These are phyloP conservation scores for Myiozetetes cayanensis DNA, from an alignment of 2,113 vertebrate genomes.

Conservation along the genomic window DNA sequence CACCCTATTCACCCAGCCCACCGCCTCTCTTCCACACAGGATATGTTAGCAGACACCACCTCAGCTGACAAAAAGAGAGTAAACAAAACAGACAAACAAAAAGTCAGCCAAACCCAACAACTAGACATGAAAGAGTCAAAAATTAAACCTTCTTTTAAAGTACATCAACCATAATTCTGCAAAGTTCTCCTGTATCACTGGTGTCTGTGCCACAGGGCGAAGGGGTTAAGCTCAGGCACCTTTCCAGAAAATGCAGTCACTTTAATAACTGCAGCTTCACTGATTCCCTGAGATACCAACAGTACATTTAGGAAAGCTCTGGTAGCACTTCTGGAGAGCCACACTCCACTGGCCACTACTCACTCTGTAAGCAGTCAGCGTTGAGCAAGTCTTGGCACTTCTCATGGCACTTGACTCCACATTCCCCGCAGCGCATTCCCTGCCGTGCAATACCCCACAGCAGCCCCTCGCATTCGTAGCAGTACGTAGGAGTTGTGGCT, in stretches of 20 bases:
- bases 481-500: slow-evolving; percentile 96
- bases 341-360: slow-evolving; percentile 58
- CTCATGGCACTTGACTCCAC: slow-evolving; percentile 97
- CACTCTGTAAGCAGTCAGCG: slow-evolving; percentile 95
- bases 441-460: slow-evolving; percentile 97
- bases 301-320: neutral
- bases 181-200: neutral
- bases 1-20: neutral
- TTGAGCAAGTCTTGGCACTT: slow-evolving; percentile 98
- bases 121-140: neutral
- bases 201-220: fast-evolving
- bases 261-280: neutral
- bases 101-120: neutral
- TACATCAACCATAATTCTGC: neutral
- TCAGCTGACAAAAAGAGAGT: neutral
- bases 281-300: neutral
- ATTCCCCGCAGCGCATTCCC: slow-evolving; percentile 95
- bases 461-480: slow-evolving; percentile 96
- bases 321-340: neutral
- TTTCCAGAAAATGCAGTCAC: neutral
- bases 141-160: neutral
- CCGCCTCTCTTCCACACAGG: neutral
- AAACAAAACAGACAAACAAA: neutral
- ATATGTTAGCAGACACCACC: neutral
- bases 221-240: neutral